Evolutionary conservation across 1,140 invertebrate species (phyloP), one percentile per base, ranked within the genome.

Genomic region (Brevipalpus yothersi): DNA sequence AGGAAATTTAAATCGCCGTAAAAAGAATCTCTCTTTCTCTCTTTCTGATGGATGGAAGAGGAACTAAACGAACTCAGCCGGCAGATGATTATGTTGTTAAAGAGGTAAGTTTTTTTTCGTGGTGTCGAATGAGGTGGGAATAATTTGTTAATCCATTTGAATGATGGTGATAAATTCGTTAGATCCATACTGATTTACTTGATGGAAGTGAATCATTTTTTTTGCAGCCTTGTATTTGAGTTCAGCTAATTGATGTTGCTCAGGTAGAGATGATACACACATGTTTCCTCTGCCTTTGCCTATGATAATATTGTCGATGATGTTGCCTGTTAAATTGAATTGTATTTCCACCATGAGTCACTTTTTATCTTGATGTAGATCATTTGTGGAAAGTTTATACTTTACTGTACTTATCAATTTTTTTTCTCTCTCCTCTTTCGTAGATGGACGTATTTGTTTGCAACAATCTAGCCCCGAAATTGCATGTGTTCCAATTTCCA

Each of bases 401-500:
- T n/a, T n/a, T n/a, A n/a, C n/a, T n/a, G 8, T 51, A n/a, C n/a
- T 9, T 2, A 51, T 45, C 1, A 45, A 45, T 45, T 45, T 15
- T 15, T 45, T 45, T 12, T 12, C n/a, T 45, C 8, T 12, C n/a
- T 12, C 43, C 43, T 45, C 21, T 19, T 51, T 17, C 21, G n/a
- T 31, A 58, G 43, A 47, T 58, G 56, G 56, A 58, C 19, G 56
- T 58, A 15, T 58, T 19, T 21, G 7, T 58, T 10, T 15, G 10
- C 19, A 15, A 13, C 10, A 42, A 40, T 17, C 42, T 58, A 9
- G 7, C 8, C 15, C n/a, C 41, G 12, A 58, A 58, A 11, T 53
- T 58, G 17, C 40, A 49, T 41, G 23, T 58, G 8, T 58, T 58
- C 45, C 41, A 58, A 15, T 58, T 51, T 57, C 45, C 47, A n/a